Percentiles rank a stretch among this genome's conserved stretches.
Evolutionary conservation across 2,113 vertebrate species (phyloP).

Genomic region (Porphyrio hochstetteri): DNA sequence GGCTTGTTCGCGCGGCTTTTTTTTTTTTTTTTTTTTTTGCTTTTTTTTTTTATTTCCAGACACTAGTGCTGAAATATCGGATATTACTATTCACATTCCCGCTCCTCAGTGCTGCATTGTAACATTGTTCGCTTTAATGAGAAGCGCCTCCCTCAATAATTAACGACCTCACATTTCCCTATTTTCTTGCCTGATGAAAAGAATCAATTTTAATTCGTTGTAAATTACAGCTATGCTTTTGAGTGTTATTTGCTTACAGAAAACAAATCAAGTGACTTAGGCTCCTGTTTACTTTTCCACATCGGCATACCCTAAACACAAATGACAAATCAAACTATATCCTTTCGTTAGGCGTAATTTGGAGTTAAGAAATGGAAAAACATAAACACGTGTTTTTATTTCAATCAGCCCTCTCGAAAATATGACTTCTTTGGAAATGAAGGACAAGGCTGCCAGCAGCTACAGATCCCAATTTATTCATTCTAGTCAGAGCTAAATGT

Average conservation of each 20-base stretch:
- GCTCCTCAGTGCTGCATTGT: conserved; percentile 75
- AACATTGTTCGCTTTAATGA: conserved; percentile 81
- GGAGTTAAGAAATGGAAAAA: conserved; percentile 30
- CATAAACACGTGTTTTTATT: conserved; percentile 49
- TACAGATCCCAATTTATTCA: neutral
- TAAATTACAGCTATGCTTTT: conserved; percentile 82
- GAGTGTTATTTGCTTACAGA: conserved; percentile 79
- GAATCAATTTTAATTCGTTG: conserved; percentile 87
- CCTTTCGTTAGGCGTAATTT: conserved; percentile 53
- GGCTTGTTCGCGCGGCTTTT: conserved; percentile 17
- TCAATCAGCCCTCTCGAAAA: conserved; percentile 5
- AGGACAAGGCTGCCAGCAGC: conserved; percentile 14
- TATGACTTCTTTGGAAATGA: conserved; percentile 21
- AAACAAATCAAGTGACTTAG: conserved; percentile 73
- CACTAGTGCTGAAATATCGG: conserved; percentile 64
- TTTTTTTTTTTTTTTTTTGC: too few species aligned
- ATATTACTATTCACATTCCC: conserved; percentile 74
- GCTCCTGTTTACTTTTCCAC: conserved; percentile 69
- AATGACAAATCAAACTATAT: conserved; percentile 51
- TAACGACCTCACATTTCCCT: conserved; percentile 84
- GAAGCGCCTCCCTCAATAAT: conserved; percentile 82
- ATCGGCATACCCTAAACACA: conserved; percentile 56
- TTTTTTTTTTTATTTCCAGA: conserved; percentile 44
- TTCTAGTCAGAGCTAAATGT: conserved; percentile 6
- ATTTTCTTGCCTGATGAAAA: conserved; percentile 86